Percentiles rank a stretch among this genome's conserved stretches.
phyloP scores from a whole-genome alignment of 1,140 invertebrate genomes.

The Chymomyza costata region DNA sequence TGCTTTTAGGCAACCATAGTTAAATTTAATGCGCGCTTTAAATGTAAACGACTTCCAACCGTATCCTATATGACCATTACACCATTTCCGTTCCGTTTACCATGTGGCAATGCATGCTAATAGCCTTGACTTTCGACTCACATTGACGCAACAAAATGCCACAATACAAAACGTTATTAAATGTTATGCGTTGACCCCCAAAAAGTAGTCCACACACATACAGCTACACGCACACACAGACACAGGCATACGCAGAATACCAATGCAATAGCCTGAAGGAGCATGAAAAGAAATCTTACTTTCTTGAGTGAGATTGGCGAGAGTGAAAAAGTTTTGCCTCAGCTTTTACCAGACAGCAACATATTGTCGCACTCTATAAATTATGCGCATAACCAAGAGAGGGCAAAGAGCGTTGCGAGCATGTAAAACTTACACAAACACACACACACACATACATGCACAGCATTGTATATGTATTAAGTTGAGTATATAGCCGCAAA shows the following conservation, averaged over 20 bases:
- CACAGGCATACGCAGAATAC: neutral
- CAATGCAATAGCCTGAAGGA: slow-evolving; percentile 2
- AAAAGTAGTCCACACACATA: slow-evolving; percentile 5
- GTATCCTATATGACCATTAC: no score
- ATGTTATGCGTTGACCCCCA: slow-evolving; percentile 10
- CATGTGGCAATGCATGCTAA: slow-evolving; percentile 7
- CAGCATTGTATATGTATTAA: no score
- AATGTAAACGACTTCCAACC: no score
- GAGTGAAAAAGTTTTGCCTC: slow-evolving; percentile 44
- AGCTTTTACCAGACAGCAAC: slow-evolving; percentile 45
- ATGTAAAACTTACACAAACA: slow-evolving; percentile 32
- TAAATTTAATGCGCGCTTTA: no score
- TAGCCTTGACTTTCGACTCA: slow-evolving; percentile 27
- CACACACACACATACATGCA: slow-evolving; percentile 5
- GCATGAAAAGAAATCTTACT: slow-evolving; percentile 41
- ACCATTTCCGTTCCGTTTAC: no score
- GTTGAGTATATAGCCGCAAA: slow-evolving; percentile 9
- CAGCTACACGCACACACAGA: neutral
- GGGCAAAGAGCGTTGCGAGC: slow-evolving; percentile 14
- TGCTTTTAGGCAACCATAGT: no score
- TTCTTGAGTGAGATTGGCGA: slow-evolving; percentile 39
- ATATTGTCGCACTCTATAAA: slow-evolving; percentile 71
- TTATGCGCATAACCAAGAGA: slow-evolving; percentile 65
- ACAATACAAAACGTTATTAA: slow-evolving; percentile 1
- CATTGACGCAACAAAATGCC: neutral